Conservation (phyloP, 2,888 invertebrate species). For the Pyrochroa serraticornis region DNA sequence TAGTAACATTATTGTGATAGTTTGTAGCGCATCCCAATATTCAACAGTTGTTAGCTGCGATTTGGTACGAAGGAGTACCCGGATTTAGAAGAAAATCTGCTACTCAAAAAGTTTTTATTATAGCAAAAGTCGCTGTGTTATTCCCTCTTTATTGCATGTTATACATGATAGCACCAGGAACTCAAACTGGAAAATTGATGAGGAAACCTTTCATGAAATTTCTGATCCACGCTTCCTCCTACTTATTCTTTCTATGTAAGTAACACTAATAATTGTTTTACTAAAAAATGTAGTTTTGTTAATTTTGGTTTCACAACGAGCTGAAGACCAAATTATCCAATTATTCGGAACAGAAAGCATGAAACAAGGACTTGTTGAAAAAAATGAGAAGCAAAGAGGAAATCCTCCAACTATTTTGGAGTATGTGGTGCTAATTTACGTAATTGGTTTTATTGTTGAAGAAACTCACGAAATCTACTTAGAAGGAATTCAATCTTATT, state of each 20-base stretch:
- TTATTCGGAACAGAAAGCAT: conserved; percentile 75
- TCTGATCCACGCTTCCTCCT: conserved; percentile 91
- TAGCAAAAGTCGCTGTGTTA: conserved; percentile 75
- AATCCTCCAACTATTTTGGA: conserved; percentile 86
- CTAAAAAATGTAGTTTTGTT: conserved; percentile 71
- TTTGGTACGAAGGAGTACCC: conserved; percentile 96
- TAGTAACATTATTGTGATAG: conserved; percentile 28
- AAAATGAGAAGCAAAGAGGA: conserved; percentile 77
- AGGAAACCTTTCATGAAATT: conserved; percentile 97
- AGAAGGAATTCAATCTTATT: conserved; percentile 82
- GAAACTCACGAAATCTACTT: conserved; percentile 88
- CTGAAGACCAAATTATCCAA: conserved; percentile 77
- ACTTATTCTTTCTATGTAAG: conserved; percentile 91
- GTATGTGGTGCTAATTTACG: conserved; percentile 81
- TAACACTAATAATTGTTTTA: conserved; percentile 42
- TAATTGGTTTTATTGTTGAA: conserved; percentile 90
- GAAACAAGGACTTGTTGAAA: conserved; percentile 67
- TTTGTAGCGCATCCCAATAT: conserved; percentile 86
- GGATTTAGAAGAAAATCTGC: conserved; percentile 86
- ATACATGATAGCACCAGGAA: conserved; percentile 86
- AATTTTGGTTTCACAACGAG: conserved; percentile 90
- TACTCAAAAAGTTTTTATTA: conserved; percentile 72
- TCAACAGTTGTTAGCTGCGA: conserved; percentile 86
- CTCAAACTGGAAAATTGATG: conserved; percentile 80
- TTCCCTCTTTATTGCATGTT: conserved; percentile 87